Evolutionary conservation across 2,113 vertebrate species (phyloP), one percentile per base, ranked within the genome.

Genomic region (Microtus ochrogaster): DNA sequence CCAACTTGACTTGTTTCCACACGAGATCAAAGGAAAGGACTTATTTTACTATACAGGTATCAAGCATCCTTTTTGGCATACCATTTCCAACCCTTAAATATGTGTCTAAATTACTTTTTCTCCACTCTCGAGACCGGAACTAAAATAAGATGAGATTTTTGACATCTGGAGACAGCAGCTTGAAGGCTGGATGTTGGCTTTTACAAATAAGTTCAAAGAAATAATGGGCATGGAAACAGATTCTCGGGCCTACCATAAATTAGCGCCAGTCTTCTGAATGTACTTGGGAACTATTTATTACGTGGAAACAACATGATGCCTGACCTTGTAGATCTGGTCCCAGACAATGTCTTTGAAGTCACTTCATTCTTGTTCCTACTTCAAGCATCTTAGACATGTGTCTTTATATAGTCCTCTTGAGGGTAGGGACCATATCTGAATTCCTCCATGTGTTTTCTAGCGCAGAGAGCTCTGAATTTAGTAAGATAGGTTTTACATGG

Each of bases 371-470:
- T 95, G 88, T 97, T 89, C 94, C 93, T 96, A 92, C 96, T 97
- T 98, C 96, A 96, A 95, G 85, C 94, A 97, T 97, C 92, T 97
- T 88, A 97, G 92, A 96, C 95, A 97, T 97, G 94, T 95, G 92
- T 94, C 95, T 97, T 95, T 97, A 97, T 96, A 97, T 90, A 97
- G 95, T 94, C 74, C 89, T 63, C 88, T 66, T 61, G 90, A 95
- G 77, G 68, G 21, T 66, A 90, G 90, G 94, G 93, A 72, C 78
- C 91, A 95, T 93, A 81, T 96, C 97, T 95, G 85, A 97, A 94
- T 97, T 96, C 89, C 90, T 94, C 89, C 82, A 63, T 72, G 70
- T 96, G 92, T 91, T 96, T 91, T 30, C 72, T 66, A 58, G 88
- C 0, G 0, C n/a, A 97, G 73, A 96, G 36, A 86, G 63, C 36